Base-by-base conservation (phyloP, 2,888 invertebrate species). In the Sisyra nigra region DNA sequence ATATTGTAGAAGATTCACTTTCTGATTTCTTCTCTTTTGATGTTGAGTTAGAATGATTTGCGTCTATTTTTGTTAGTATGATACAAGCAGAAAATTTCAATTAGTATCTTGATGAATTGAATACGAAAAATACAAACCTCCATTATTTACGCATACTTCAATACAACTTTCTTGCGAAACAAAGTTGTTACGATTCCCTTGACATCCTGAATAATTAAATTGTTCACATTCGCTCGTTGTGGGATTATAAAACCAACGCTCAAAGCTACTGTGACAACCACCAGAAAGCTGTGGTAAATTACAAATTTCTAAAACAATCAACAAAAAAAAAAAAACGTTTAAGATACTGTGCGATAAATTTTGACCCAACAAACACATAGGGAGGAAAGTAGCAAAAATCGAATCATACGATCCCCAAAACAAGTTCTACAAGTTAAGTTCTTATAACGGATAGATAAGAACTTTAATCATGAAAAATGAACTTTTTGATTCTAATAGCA, bases 101-200 rank as follows among this genome's bases (percentile, higher is more conserved):
- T 24, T 24, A 24, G 24, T 24, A 24, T 24, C 7, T 24, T 24
- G 7, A 24, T 24, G 24, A 24, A 5, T 7, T 5, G 7, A 24
- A 24, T 24, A 3, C 7, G 24, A 5, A 5, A 33, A 33, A 33
- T 49, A 51, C 55, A 53, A 55, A 71, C 71, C 67, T 59, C 65
- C 65, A 51, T 63, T 65, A 48, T 62, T 58, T 5, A 64, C 61
- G 53, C 86, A 87, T 9, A 74, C 70, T 15, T 66, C 65, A 46
- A 72, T 70, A 54, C 91, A 91, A 36, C 74, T 71, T 44, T 78
- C 74, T 45, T 75, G 69, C 0, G 76, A 75, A 43, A 74, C 73
- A 62, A 93, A 94, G 59, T 88, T 88, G 61, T 94, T 94, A 34
- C 72, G 71, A 59, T 91, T 93, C 2, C 83, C 87, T 38, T 84